A percentile compares a stretch with the other conserved stretches of the same genome.
phyloP scores from a whole-genome alignment of 2,797 vertebrate species.

The Molossus molossus region DNA sequence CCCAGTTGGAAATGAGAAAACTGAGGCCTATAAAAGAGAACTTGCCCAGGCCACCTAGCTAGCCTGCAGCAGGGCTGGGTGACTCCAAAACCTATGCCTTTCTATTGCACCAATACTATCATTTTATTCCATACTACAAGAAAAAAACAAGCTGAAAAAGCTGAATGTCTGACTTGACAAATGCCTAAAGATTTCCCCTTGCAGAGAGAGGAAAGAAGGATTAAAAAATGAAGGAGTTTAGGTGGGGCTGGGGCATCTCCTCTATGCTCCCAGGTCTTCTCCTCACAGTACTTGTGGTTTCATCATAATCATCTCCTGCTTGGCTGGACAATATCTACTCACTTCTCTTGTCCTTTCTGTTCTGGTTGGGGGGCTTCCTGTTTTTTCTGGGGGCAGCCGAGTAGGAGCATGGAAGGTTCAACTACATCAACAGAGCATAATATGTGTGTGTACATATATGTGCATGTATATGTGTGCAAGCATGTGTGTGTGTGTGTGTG shows the following conservation, averaged over 20 bases:
- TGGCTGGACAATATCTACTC: neutral
- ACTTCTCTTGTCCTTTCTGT: neutral
- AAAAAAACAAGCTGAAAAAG: neutral
- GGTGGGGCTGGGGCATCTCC: neutral
- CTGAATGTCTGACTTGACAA: neutral
- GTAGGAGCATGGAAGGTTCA: neutral
- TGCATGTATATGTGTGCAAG: no score
- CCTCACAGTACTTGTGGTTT: neutral
- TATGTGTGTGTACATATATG: no score
- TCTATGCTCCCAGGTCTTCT: neutral
- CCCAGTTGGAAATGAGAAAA: neutral
- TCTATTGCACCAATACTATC: neutral
- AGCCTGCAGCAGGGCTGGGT: neutral
- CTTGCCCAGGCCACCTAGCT: neutral
- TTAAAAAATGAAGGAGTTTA: neutral
- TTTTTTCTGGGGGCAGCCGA: neutral
- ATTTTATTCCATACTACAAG: neutral
- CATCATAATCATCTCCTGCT: neutral
- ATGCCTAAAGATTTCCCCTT: neutral
- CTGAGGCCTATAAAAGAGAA: neutral
- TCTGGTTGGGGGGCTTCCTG: neutral
- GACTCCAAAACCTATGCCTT: neutral
- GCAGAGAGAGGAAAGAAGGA: neutral
- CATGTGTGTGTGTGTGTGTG: no score
- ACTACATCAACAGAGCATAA: neutral